phyloP scores from a whole-genome alignment of 2,797 vertebrate genomes.

The Pseudomugil gertrudae region DNA sequence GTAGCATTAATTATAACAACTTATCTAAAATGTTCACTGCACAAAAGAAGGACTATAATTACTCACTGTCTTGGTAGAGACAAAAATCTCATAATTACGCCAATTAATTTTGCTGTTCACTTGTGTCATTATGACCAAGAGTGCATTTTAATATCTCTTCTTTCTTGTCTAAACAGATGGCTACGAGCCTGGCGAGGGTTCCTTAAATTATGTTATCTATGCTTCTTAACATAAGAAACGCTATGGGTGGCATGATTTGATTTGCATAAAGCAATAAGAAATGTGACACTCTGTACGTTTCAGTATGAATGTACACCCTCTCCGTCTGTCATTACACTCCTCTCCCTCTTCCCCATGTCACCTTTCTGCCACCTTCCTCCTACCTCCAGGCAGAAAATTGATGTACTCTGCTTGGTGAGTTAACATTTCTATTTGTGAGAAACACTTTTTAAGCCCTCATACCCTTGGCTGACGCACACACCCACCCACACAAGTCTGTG shows the following conservation, averaged over 20 bases:
- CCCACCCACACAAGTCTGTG: constrained; percentile 62
- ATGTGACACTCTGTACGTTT: neutral
- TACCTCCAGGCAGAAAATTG: constrained; percentile 54
- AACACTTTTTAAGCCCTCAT: constrained; percentile 65
- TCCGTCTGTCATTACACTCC: constrained; percentile 28
- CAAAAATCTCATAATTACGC: neutral
- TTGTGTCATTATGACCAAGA: neutral
- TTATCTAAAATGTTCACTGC: neutral
- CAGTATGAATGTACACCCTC: constrained; percentile 7
- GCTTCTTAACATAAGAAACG: neutral
- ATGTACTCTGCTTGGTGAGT: constrained; percentile 67
- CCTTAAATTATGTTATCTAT: neutral
- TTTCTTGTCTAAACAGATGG: neutral
- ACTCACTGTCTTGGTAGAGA: neutral
- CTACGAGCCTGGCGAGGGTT: neutral
- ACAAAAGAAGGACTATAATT: neutral
- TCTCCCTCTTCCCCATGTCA: constrained; percentile 12
- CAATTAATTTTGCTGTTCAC: neutral
- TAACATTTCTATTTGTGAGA: constrained; percentile 80
- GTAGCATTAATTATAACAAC: neutral
- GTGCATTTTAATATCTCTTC: neutral
- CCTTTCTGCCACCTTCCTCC: constrained; percentile 40
- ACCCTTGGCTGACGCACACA: constrained; percentile 67
- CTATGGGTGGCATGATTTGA: constrained; percentile 3
- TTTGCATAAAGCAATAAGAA: constrained; percentile 9